Evolutionary conservation across 2,113 vertebrate species (phyloP).

Genomic region (Sylvia atricapilla): DNA sequence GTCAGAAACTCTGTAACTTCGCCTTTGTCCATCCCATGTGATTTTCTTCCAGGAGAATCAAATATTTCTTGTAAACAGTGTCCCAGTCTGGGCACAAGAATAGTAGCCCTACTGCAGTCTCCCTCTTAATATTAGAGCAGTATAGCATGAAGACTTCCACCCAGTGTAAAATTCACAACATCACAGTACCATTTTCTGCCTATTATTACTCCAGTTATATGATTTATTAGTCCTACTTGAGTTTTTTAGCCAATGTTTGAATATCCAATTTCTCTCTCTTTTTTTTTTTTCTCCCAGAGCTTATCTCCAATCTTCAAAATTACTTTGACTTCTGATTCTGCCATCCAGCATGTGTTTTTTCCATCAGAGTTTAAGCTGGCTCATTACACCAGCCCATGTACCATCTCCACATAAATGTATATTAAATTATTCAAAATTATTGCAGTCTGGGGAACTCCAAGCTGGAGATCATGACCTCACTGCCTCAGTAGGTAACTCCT

Average conservation of each 20-base stretch:
- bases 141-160: background rate
- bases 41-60: background rate
- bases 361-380: background rate
- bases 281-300: background rate
- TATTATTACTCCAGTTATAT: background rate
- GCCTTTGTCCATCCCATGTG: background rate
- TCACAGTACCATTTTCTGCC: background rate
- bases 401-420: background rate
- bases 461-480: accelerated
- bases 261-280: background rate
- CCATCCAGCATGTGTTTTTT: background rate
- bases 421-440: background rate
- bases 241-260: background rate
- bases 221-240: background rate
- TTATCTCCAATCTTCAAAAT: background rate
- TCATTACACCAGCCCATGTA: background rate
- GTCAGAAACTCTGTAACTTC: background rate
- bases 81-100: background rate
- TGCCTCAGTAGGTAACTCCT: background rate
- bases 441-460: background rate
- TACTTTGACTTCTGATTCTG: background rate
- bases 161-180: background rate
- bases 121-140: background rate
- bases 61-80: background rate
- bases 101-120: background rate